These are phyloP conservation scores for Crotophaga sulcirostris DNA, from an alignment of 2,113 vertebrate species.

Conservation along the genomic window DNA sequence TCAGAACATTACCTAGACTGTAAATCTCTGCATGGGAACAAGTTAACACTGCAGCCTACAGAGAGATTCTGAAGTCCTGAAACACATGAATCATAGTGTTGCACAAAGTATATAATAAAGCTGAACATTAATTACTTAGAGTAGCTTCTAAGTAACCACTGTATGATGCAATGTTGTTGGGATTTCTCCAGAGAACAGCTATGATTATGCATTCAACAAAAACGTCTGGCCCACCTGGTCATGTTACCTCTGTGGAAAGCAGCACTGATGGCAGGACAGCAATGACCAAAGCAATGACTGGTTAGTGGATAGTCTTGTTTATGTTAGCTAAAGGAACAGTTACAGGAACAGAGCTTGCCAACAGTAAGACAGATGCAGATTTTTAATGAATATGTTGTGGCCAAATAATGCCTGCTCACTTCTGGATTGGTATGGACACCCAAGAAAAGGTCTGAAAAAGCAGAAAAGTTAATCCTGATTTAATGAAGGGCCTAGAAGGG, in stretches of 20 bases:
- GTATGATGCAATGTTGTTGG: background rate
- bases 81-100: background rate
- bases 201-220: background rate
- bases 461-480: background rate
- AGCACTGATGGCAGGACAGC: background rate
- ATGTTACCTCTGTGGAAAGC: background rate
- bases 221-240: background rate
- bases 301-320: background rate
- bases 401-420: background rate
- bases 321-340: background rate
- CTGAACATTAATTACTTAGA: background rate
- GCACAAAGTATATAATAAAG: background rate
- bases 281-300: background rate
- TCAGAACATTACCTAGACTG: background rate
- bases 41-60: background rate
- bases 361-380: background rate
- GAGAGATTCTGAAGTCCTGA: background rate
- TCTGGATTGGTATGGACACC: background rate
- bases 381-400: background rate
- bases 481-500: background rate
- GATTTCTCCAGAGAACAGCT: background rate
- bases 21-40: background rate
- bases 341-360: background rate
- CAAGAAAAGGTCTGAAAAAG: background rate
- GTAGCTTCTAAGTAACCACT: background rate